Base-by-base conservation (phyloP, 2,888 invertebrate genomes). In the Tetragonula carbonaria region DNA sequence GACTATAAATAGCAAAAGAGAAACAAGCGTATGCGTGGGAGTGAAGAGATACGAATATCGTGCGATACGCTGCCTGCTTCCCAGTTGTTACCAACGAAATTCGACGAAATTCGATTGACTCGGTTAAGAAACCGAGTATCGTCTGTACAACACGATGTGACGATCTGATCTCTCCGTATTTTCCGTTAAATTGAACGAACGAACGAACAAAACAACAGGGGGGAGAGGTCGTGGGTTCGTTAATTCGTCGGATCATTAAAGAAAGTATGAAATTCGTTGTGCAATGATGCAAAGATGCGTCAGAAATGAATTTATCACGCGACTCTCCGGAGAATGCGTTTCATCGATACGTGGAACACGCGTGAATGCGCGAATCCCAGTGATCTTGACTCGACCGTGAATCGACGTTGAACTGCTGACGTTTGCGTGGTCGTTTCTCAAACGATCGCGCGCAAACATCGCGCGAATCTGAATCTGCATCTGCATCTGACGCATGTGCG, bases 331-430 rank as follows among this genome's bases (percentile, higher is more conserved):
- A 28, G 23, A 23, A 23, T 3, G 33, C n/a, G 8, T 57, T 38
- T 38, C 38, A 55, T 14, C 14, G 21, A 53, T 51, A 74, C 13
- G 11, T 53, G 38, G 38, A 67, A 67, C 5, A 28, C 14, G 38
- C 0, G 51, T 13, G n/a, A 57, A 23, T 23, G 21, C 67, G 28
- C 57, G 18, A 8, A 59, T 75, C 51, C 18, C 6, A 65, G 28
- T 59, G 77, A 71, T 65, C 72, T 78, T 78, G 38, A 63, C 55
- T 55, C 53, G 77, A 72, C 77, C 72, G 77, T 65, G 71, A 72
- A 65, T 65, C 16, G 62, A 28, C 28, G 62, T 55, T 72, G n/a
- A 16, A 50, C 45, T 45, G 4, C 6, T 55, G 53, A 53, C 51
- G 65, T 65, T 23, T 71, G 11, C 28, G 45, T n/a, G n/a, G 23